A percentile compares a stretch with the other conserved stretches of the same genome.
Evolutionary conservation across 2,113 vertebrate species (phyloP).

Genomic region (Lasiurus borealis): DNA sequence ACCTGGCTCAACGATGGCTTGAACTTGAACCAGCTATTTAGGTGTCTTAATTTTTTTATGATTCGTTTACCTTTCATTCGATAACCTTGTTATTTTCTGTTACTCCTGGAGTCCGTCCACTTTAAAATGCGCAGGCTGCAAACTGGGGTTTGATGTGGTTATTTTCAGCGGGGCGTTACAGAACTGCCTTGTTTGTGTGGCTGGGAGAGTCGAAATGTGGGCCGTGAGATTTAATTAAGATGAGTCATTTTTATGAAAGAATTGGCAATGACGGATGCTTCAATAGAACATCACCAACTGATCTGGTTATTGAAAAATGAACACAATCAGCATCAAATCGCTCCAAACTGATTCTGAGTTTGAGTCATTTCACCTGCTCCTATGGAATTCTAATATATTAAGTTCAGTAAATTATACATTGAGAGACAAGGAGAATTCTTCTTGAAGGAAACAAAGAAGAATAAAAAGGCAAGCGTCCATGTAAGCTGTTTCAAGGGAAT

Average conservation of each 20-base stretch:
- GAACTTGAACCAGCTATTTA: not conserved
- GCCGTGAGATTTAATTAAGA: slow-evolving; percentile 76
- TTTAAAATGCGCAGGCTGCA: not conserved
- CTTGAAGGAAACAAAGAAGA: slow-evolving; percentile 62
- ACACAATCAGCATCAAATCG: slow-evolving; percentile 46
- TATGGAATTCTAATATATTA: slow-evolving; percentile 72
- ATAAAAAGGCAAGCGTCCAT: slow-evolving; percentile 57
- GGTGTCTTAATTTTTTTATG: not conserved
- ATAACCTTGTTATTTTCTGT: slow-evolving; percentile 36
- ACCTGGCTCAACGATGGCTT: not conserved
- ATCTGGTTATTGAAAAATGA: slow-evolving; percentile 72
- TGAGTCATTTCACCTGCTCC: slow-evolving; percentile 69
- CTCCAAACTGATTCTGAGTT: slow-evolving; percentile 55
- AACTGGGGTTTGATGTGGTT: slow-evolving; percentile 38
- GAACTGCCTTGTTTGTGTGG: not conserved
- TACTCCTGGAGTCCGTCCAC: slow-evolving; percentile 25
- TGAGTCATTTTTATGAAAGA: slow-evolving; percentile 73
- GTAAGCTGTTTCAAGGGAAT: slow-evolving; percentile 17
- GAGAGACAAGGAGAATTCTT: slow-evolving; percentile 68
- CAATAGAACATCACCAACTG: slow-evolving; percentile 68
- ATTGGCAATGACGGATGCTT: slow-evolving; percentile 68
- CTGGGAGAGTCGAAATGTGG: slow-evolving; percentile 59
- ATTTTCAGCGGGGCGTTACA: slow-evolving; percentile 1
- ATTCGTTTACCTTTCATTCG: slow-evolving; percentile 32
- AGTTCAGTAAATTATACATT: slow-evolving; percentile 77